phyloP scores from a whole-genome alignment of 2,113 vertebrate species.

The Microtus pennsylvanicus region DNA sequence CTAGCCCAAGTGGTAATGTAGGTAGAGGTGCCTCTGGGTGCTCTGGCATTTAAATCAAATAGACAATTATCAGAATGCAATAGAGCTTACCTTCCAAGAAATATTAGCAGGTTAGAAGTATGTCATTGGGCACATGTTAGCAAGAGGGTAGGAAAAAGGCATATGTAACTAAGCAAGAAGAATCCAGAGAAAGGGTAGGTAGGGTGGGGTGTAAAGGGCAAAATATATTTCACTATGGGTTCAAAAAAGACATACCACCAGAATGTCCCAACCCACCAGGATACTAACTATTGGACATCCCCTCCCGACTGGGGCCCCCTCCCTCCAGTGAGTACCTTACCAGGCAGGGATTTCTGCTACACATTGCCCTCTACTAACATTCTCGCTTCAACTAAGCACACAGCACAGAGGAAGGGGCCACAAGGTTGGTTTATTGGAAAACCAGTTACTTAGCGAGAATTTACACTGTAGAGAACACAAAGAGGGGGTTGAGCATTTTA shows the following conservation, averaged over 20 bases:
- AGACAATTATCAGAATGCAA: slow-evolving; percentile 86
- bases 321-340: slow-evolving; percentile 5
- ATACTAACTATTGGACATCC: neutral
- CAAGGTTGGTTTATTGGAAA: slow-evolving; percentile 87
- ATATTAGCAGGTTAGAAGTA: slow-evolving; percentile 87
- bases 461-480: slow-evolving; percentile 77
- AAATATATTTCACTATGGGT: slow-evolving; percentile 58
- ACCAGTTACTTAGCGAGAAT: slow-evolving; percentile 70
- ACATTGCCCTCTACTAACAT: slow-evolving; percentile 17
- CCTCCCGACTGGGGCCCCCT: slow-evolving; percentile 35
- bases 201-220: neutral
- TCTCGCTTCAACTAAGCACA: slow-evolving; percentile 80
- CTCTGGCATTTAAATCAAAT: slow-evolving; percentile 82
- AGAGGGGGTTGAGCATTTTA: slow-evolving; percentile 54
- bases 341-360: slow-evolving; percentile 20
- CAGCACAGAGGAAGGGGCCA: slow-evolving; percentile 73
- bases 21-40: slow-evolving; percentile 70
- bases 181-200: slow-evolving; percentile 73
- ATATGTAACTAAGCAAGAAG: slow-evolving; percentile 84
- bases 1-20: slow-evolving; percentile 56
- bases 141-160: slow-evolving; percentile 88
- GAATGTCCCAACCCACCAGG: slow-evolving; percentile 62
- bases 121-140: slow-evolving; percentile 88
- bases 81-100: slow-evolving; percentile 90
- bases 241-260: slow-evolving; percentile 5